These are phyloP conservation scores for Mylabris phalerata DNA, from an alignment of 1,140 invertebrate species.

Conservation along the genomic window DNA sequence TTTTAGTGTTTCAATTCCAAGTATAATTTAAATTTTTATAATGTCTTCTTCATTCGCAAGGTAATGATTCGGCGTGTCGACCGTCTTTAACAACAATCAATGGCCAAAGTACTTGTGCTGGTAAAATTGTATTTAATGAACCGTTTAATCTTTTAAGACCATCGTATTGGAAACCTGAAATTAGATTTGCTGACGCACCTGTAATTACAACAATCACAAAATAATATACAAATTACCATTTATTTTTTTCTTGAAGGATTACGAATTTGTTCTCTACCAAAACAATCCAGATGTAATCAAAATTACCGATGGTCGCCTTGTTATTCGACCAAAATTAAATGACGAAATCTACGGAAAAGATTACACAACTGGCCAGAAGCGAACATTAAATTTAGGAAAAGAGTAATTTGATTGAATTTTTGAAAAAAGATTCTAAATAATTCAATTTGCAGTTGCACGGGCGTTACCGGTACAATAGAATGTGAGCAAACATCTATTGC, in stretches of 20 bases:
- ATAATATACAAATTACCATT: background rate
- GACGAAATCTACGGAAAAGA: conserved; percentile 51
- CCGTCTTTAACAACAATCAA: background rate
- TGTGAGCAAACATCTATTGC: conserved; percentile 47
- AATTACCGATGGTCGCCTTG: conserved; percentile 49
- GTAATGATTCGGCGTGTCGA: conserved; percentile 50
- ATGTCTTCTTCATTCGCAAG: conserved; percentile 63
- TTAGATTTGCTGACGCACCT: conserved; percentile 44
- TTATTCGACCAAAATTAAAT: conserved; percentile 54
- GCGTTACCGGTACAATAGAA: conserved; percentile 41
- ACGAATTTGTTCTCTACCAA: conserved; percentile 63
- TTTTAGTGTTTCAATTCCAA: conserved; percentile 40
- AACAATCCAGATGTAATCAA: conserved; percentile 53
- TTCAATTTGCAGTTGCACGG: conserved; percentile 52
- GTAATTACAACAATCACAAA: conserved; percentile 17
- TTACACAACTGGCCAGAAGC: conserved; percentile 45
- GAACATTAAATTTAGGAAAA: conserved; percentile 41
- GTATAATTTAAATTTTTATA: conserved; percentile 32
- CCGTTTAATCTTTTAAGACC: conserved; percentile 27
- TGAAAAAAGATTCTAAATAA: background rate
- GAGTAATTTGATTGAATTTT: conserved; percentile 39
- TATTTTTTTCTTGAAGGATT: conserved; percentile 42
- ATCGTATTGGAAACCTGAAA: conserved; percentile 43
- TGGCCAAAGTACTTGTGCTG: conserved; percentile 25
- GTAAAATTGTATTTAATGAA: conserved; percentile 39